Conservation (phyloP, 2,888 invertebrate genomes). For the Acanthosepion pharaonis region DNA sequence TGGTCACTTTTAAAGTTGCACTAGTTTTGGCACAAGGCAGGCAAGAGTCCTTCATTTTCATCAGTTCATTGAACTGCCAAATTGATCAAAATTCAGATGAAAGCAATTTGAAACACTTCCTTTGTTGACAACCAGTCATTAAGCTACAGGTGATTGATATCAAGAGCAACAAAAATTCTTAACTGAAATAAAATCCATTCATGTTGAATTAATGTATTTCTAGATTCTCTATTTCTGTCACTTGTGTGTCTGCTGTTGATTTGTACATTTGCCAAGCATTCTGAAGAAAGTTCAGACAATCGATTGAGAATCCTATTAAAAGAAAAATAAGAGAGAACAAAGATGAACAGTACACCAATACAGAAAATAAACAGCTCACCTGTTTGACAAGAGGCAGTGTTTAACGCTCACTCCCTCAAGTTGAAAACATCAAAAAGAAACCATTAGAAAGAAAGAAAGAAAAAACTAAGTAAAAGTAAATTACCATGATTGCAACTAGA, state of each 20-base stretch:
- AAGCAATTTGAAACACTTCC: neutral
- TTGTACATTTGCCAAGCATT: neutral
- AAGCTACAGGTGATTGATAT: too few relatives aligned
- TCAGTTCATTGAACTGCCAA: neutral
- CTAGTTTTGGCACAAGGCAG: neutral
- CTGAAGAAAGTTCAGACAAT: neutral
- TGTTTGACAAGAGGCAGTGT: too few relatives aligned
- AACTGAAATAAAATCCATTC: neutral
- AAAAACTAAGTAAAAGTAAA: too few relatives aligned
- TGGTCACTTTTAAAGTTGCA: neutral
- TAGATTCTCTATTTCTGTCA: neutral
- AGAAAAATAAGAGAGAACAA: neutral
- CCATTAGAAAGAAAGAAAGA: neutral
- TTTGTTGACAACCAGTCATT: neutral
- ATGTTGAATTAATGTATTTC: neutral
- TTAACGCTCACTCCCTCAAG: neutral
- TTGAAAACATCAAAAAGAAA: neutral
- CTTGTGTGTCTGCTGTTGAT: neutral
- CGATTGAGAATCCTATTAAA: neutral
- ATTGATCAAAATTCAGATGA: constrained; percentile 18
- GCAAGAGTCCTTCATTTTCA: neutral
- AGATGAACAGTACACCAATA: neutral
- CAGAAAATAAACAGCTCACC: neutral
- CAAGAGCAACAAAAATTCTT: neutral
- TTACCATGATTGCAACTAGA: too few relatives aligned